phyloP scores from a whole-genome alignment of 1,140 invertebrate genomes.

The Piezodorus guildinii region DNA sequence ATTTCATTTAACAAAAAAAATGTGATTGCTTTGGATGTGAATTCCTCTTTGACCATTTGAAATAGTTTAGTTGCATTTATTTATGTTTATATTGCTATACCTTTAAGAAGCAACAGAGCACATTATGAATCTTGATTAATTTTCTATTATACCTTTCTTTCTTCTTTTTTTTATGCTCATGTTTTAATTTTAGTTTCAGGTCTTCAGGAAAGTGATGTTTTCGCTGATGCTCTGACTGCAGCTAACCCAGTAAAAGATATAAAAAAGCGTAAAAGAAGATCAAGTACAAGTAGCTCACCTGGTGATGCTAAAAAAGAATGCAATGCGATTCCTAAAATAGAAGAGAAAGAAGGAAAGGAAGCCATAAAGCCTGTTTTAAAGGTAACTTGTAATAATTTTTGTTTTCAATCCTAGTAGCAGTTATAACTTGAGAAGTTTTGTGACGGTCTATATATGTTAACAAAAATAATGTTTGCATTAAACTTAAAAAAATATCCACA shows the following conservation, averaged over 20 bases:
- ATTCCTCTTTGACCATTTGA: too few relatives aligned
- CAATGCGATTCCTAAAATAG: slow-evolving; percentile 25
- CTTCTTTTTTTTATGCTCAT: neutral
- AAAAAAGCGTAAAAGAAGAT: slow-evolving; percentile 60
- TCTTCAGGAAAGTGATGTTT: slow-evolving; percentile 79
- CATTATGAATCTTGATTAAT: neutral
- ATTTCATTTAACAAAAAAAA: too few relatives aligned
- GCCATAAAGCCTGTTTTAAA: slow-evolving; percentile 41
- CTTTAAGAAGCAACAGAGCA: neutral
- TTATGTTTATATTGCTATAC: too few relatives aligned
- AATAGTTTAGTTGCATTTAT: too few relatives aligned
- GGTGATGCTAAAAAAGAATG: slow-evolving; percentile 25
- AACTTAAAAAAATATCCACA: too few relatives aligned
- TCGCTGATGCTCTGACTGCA: slow-evolving; percentile 74
- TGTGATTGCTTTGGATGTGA: too few relatives aligned
- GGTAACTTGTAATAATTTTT: too few relatives aligned
- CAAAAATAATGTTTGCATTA: too few relatives aligned
- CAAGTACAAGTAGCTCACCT: slow-evolving; percentile 47
- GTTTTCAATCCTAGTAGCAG: too few relatives aligned
- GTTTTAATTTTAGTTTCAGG: slow-evolving; percentile 2
- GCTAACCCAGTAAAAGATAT: slow-evolving; percentile 60
- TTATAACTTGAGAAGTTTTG: too few relatives aligned
- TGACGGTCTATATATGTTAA: too few relatives aligned
- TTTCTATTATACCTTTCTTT: neutral
- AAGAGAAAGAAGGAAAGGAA: slow-evolving; percentile 33